These are phyloP conservation scores for Spisula solida DNA, from an alignment of 2,888 invertebrate genomes.

Conservation along the genomic window DNA sequence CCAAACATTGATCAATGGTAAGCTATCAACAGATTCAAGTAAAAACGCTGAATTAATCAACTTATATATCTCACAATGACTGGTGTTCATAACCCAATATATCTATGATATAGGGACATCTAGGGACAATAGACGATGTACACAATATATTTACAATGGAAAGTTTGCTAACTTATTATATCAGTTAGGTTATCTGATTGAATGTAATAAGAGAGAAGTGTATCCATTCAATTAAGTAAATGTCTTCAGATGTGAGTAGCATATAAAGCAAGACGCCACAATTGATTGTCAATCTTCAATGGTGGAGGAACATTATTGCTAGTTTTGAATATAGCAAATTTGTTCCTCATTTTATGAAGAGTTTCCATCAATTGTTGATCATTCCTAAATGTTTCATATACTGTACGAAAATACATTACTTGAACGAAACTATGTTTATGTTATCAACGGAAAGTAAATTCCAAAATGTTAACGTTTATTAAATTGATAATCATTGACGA, in stretches of 20 bases:
- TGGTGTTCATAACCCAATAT: not conserved
- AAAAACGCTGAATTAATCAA: conserved; percentile 27
- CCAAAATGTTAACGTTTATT: not conserved
- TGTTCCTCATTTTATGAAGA: too few relatives aligned
- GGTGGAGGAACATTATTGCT: not conserved
- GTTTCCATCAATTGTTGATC: too few relatives aligned
- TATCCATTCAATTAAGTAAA: conserved; percentile 6
- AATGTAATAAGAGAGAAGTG: not conserved
- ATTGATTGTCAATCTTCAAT: not conserved
- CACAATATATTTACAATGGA: not conserved
- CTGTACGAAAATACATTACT: not conserved
- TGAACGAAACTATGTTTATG: not conserved
- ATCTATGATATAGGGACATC: not conserved
- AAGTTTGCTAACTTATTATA: conserved; percentile 6
- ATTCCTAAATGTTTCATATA: too few relatives aligned
- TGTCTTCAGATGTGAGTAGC: not conserved
- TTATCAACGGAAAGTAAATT: not conserved
- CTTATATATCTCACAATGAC: conserved; percentile 3
- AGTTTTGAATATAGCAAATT: not conserved
- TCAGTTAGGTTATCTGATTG: conserved; percentile 4
- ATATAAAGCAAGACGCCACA: not conserved
- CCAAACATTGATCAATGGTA: not conserved
- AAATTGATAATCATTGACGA: not conserved
- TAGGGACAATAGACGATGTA: not conserved
- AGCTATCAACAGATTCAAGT: not conserved